Evolutionary conservation across 2,113 vertebrate species (phyloP).

Genomic region (Scortum barcoo): DNA sequence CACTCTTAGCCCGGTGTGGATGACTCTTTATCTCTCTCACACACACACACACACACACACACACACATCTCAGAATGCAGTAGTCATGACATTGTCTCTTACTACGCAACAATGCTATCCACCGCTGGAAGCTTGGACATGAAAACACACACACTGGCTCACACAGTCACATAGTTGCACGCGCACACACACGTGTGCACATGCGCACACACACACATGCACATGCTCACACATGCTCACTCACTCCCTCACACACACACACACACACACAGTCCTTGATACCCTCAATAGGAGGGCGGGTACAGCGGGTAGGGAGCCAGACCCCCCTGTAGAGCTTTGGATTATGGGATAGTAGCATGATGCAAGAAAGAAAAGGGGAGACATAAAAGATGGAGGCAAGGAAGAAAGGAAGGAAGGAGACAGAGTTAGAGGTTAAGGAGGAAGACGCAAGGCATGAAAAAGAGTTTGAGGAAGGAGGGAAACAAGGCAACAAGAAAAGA

Average conservation of each 20-base stretch:
- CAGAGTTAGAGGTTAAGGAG: not conserved
- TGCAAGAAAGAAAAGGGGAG: slow-evolving; percentile 13
- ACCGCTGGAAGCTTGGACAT: slow-evolving; percentile 38
- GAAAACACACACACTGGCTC: slow-evolving; percentile 35
- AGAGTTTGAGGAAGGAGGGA: not conserved
- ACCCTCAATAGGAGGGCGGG: slow-evolving; percentile 50
- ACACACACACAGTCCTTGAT: slow-evolving; percentile 48
- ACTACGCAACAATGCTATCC: slow-evolving; percentile 29
- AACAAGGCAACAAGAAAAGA: not conserved
- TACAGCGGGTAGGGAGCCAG: slow-evolving; percentile 19
- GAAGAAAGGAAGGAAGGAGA: not conserved
- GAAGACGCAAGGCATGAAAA: not conserved
- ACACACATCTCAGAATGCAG: slow-evolving; percentile 18
- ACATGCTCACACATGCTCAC: not conserved
- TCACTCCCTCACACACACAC: slow-evolving; percentile 17
- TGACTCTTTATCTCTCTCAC: not conserved
- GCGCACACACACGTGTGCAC: not conserved
- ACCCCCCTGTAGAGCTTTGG: slow-evolving; percentile 50
- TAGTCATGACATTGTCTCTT: slow-evolving; percentile 45
- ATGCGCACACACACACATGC: not conserved
- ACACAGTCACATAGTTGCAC: not conserved
- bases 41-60: slow-evolving; percentile 11
- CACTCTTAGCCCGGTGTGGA: not conserved
- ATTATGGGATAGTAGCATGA: slow-evolving; percentile 59
- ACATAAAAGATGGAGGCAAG: slow-evolving; percentile 4